phyloP scores from a whole-genome alignment of 1,140 invertebrate species.

The Halyomorpha halys region DNA sequence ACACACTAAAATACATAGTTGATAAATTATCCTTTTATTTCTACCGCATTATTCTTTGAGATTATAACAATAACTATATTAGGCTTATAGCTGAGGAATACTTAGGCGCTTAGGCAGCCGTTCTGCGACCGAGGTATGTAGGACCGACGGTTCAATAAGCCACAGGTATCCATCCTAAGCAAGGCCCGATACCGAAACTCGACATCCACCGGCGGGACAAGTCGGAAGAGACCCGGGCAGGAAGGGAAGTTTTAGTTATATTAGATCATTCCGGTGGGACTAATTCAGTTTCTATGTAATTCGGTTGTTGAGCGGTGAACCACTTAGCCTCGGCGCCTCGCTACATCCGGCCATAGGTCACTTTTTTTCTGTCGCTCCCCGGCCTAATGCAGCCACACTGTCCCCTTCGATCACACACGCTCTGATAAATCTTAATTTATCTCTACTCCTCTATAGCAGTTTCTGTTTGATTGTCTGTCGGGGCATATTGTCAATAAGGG shows the following conservation, averaged over 20 bases:
- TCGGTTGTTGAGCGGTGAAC: conserved; percentile 6
- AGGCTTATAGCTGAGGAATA: too few relatives aligned
- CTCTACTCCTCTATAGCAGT: too few relatives aligned
- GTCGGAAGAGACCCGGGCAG: not conserved
- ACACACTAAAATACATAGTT: too few relatives aligned
- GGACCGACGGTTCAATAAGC: too few relatives aligned
- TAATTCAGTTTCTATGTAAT: conserved; percentile 9
- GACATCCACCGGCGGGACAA: not conserved
- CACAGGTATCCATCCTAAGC: too few relatives aligned
- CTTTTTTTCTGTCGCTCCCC: conserved; percentile 5
- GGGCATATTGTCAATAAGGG: too few relatives aligned
- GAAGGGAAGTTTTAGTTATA: not conserved
- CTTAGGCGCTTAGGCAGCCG: too few relatives aligned
- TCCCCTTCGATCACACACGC: not conserved
- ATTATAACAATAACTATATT: too few relatives aligned
- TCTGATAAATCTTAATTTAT: not conserved
- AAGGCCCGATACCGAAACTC: not conserved
- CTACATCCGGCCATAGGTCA: not conserved
- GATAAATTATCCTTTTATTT: too few relatives aligned
- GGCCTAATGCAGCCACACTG: not conserved
- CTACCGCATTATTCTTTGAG: too few relatives aligned
- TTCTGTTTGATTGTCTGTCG: too few relatives aligned
- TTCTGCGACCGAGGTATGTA: too few relatives aligned
- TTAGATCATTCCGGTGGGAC: conserved; percentile 2
- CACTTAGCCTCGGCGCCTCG: not conserved